A percentile compares a stretch with the other conserved stretches of the same genome.
Evolutionary conservation across 1,140 invertebrate genomes (phyloP).

Genomic region (Eurosta solidaginis): DNA sequence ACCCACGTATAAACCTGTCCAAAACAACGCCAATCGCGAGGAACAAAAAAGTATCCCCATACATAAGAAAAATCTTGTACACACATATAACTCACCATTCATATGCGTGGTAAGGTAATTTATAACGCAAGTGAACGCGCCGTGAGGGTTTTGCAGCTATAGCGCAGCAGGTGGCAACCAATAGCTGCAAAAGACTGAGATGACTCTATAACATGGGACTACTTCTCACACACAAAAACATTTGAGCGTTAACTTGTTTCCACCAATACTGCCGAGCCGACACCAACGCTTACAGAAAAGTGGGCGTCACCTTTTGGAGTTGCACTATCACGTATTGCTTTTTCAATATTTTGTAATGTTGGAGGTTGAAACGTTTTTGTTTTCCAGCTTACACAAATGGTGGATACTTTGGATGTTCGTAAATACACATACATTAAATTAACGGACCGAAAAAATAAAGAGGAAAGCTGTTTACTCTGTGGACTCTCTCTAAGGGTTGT

Average conservation of each 20-base stretch:
- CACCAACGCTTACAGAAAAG: not conserved
- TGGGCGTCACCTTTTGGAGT: not conserved
- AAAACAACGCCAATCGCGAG: not conserved
- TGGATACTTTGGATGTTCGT: not conserved
- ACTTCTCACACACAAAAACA: not conserved
- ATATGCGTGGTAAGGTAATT: not conserved
- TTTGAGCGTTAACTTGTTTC: not conserved
- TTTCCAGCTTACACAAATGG: not conserved
- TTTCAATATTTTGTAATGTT: not conserved
- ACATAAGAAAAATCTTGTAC: not conserved
- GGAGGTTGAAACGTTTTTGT: not conserved
- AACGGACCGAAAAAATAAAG: not conserved
- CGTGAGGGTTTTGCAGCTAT: not conserved
- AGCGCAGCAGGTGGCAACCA: conserved; percentile 1
- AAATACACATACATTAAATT: not conserved
- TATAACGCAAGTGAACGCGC: not conserved
- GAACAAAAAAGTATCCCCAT: not conserved
- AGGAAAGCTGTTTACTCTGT: not conserved
- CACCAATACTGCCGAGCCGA: not conserved
- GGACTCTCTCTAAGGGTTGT: not conserved
- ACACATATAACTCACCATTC: not conserved
- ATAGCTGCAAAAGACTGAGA: not conserved
- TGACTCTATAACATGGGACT: not conserved
- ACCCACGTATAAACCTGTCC: no score
- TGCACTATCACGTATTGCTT: not conserved